Percentiles rank a stretch among this genome's conserved stretches.
These are phyloP conservation scores for Anas georgica DNA, from an alignment of 2,797 vertebrate species.

Conservation along the genomic window DNA sequence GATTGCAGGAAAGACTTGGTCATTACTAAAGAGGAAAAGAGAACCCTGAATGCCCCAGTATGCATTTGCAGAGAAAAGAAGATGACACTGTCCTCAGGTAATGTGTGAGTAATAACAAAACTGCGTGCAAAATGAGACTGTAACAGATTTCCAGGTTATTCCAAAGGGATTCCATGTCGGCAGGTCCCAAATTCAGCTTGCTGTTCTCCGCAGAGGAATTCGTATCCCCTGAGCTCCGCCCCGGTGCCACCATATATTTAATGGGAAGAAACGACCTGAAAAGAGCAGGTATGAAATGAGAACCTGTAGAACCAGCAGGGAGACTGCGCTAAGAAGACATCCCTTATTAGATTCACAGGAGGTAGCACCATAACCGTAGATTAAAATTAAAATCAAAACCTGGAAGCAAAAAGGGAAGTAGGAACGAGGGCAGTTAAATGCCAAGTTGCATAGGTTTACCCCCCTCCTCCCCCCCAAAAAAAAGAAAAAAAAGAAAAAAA, in stretches of 20 bases:
- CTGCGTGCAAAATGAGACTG: not conserved
- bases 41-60: not conserved
- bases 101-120: slow-evolving; percentile 40
- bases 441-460: not conserved
- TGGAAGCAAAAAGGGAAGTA: not conserved
- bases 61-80: not conserved
- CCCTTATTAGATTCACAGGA: not conserved
- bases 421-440: not conserved
- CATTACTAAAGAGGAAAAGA: not conserved
- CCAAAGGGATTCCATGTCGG: not conserved
- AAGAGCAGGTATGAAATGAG: not conserved
- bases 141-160: not conserved
- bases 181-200: not conserved
- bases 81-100: not conserved
- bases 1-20: slow-evolving; percentile 31
- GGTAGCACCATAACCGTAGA: not conserved
- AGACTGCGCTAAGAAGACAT: not conserved
- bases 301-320: not conserved
- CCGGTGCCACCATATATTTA: not conserved
- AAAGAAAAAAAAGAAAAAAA: not conserved
- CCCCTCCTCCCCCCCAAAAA: not conserved
- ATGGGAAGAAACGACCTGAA: not conserved
- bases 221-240: not conserved
- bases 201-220: not conserved
- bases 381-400: not conserved